Conservation (phyloP, 2,113 vertebrate genomes). For the Hemichromis elongatus region DNA sequence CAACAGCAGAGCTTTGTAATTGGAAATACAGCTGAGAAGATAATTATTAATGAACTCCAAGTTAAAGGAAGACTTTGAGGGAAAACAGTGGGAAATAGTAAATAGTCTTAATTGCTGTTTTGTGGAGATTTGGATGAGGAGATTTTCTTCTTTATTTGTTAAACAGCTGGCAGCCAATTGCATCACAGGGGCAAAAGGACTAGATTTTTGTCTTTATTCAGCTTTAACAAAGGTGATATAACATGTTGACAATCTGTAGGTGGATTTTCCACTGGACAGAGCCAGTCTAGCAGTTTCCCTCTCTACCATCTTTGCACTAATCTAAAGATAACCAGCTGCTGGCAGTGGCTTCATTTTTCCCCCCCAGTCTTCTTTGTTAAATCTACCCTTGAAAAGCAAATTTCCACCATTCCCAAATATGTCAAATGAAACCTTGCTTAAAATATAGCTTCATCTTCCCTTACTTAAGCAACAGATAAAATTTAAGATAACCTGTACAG, state of each 20-base stretch:
- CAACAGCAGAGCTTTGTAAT: constrained; percentile 51
- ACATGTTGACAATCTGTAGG: not conserved
- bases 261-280: not conserved
- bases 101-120: not conserved
- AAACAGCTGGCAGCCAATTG: not conserved
- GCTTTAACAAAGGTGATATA: not conserved
- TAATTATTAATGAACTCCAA: not conserved
- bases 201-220: not conserved
- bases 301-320: not conserved
- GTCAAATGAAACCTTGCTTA: not conserved
- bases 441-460: not conserved
- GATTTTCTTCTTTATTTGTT: fast-evolving
- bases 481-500: not conserved
- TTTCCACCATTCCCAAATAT: not conserved
- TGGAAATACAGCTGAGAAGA: not conserved
- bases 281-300: fast-evolving
- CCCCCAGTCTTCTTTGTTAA: not conserved
- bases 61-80: not conserved
- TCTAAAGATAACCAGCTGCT: not conserved
- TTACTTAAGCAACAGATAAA: not conserved
- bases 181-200: not conserved
- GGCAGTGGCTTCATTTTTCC: fast-evolving
- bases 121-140: fast-evolving
- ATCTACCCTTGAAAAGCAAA: not conserved
- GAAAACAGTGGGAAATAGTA: not conserved